Evolutionary conservation across 2,888 invertebrate genomes (phyloP).

Genomic region (Nezara viridula): DNA sequence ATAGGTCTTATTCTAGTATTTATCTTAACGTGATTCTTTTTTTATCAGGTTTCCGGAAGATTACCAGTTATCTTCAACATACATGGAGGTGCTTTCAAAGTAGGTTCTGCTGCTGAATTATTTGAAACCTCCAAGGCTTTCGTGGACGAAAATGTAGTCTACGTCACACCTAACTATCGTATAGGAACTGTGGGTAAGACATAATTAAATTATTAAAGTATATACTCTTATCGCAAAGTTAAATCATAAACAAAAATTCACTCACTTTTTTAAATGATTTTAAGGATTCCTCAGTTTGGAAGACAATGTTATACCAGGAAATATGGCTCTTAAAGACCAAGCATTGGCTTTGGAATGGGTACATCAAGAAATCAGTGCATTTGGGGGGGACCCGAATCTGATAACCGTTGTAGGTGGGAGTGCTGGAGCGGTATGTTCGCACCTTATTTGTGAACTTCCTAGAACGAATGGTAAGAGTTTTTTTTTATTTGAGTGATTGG

Average conservation of each 20-base stretch:
- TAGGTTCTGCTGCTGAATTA: not conserved
- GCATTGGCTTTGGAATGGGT: constrained; percentile 16
- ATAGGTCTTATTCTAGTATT: no score
- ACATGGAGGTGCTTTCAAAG: not conserved
- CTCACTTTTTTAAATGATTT: not conserved
- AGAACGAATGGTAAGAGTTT: constrained; percentile 6
- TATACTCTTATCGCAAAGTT: no score
- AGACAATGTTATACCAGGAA: not conserved
- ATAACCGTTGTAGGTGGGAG: constrained; percentile 6
- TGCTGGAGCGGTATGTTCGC: not conserved
- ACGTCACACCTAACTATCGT: not conserved
- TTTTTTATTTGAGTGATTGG: no score
- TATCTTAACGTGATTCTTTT: not conserved
- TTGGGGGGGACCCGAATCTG: not conserved
- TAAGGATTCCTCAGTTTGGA: constrained; percentile 14
- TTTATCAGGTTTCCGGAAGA: not conserved
- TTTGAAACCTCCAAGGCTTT: not conserved
- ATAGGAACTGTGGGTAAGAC: not conserved
- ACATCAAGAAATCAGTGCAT: not conserved
- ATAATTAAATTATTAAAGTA: not conserved
- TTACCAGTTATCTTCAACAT: not conserved
- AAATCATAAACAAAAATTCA: no score
- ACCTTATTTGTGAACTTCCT: not conserved
- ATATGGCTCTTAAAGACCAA: constrained; percentile 5
- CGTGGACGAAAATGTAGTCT: not conserved